These are phyloP conservation scores for Sakesphorus luctuosus DNA, from an alignment of 2,113 vertebrate species.

Conservation along the genomic window DNA sequence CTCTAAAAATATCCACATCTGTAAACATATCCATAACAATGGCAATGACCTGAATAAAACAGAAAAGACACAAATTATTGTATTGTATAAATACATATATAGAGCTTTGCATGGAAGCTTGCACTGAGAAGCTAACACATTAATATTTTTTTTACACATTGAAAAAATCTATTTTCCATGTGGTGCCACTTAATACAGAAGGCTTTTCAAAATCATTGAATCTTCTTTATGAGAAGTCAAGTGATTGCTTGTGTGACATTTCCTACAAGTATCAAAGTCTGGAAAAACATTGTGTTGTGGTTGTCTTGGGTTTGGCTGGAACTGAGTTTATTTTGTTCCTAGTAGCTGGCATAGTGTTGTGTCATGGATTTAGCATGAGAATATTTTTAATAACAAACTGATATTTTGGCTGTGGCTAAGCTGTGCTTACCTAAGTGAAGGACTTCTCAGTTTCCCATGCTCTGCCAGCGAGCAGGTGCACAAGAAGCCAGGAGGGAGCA, in stretches of 20 bases:
- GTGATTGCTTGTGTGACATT: background rate
- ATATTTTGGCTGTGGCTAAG: background rate
- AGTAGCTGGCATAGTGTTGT: background rate
- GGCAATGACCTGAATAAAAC: conserved; percentile 86
- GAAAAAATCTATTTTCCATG: background rate
- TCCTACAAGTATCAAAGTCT: background rate
- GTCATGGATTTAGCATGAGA: background rate
- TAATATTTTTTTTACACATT: background rate
- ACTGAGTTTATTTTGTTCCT: background rate
- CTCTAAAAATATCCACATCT: conserved; percentile 95
- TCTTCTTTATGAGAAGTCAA: background rate
- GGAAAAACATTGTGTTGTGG: background rate
- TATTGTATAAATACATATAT: background rate
- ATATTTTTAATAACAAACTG: background rate
- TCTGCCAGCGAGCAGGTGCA: background rate
- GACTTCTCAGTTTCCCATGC: background rate
- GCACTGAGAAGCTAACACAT: background rate
- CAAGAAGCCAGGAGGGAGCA: background rate
- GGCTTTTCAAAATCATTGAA: background rate
- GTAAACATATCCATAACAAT: conserved; percentile 96
- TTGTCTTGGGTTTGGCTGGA: background rate
- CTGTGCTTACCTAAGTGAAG: background rate
- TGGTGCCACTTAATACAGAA: background rate
- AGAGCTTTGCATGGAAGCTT: background rate
- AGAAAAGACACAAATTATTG: conserved; percentile 14